Evolutionary conservation across 1,140 invertebrate species (phyloP).

Genomic region (Lordiphosa collinella): DNA sequence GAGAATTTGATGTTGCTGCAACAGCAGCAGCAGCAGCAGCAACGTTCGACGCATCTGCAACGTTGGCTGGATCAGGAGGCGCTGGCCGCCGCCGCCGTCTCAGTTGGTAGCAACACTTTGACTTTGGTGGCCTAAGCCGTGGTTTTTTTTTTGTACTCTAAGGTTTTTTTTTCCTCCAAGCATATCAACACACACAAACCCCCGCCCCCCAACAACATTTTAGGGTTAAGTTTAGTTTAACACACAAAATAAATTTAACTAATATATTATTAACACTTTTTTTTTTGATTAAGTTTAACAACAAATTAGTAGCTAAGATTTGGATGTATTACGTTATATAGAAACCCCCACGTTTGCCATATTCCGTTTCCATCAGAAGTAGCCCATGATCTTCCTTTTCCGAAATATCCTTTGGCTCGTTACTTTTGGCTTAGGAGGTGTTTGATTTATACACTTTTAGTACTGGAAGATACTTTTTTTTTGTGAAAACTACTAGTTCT

Average conservation of each 20-base stretch:
- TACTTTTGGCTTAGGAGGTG: too few relatives aligned
- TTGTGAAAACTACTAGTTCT: too few relatives aligned
- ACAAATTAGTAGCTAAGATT: conserved; percentile 48
- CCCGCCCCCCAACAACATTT: background rate
- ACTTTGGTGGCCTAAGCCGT: conserved; percentile 7
- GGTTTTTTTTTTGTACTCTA: conserved; percentile 4
- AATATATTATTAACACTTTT: conserved; percentile 2
- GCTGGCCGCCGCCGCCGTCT: conserved; percentile 24
- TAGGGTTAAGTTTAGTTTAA: conserved; percentile 10
- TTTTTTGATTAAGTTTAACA: conserved; percentile 26
- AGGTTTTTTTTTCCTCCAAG: conserved; percentile 26
- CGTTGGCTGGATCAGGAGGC: conserved; percentile 61
- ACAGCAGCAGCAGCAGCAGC: conserved; percentile 47
- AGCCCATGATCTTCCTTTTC: too few relatives aligned
- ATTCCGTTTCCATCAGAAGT: too few relatives aligned
- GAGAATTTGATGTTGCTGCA: conserved; percentile 69
- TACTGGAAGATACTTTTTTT: too few relatives aligned
- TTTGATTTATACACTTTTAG: too few relatives aligned
- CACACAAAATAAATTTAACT: conserved; percentile 10
- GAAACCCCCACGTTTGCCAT: too few relatives aligned
- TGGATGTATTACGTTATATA: too few relatives aligned
- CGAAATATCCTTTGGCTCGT: too few relatives aligned
- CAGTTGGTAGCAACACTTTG: conserved; percentile 1
- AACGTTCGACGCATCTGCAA: conserved; percentile 41
- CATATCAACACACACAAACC: conserved; percentile 36